Percentiles rank a stretch among this genome's conserved stretches.
These are phyloP conservation scores for Drosophila helvetica DNA, from an alignment of 2,888 invertebrate species.

Conservation along the genomic window DNA sequence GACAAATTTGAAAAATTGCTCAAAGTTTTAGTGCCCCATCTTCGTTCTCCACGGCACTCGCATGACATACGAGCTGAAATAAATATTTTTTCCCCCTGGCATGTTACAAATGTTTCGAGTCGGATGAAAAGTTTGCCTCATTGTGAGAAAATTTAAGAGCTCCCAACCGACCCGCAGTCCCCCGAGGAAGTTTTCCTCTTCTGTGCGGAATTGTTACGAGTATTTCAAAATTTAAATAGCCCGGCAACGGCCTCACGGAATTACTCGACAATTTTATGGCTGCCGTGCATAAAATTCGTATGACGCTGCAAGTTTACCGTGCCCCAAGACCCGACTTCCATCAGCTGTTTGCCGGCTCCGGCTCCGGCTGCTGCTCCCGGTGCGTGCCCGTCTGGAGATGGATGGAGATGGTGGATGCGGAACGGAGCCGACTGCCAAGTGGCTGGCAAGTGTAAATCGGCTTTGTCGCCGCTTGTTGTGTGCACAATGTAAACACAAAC, in stretches of 20 bases:
- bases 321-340: constrained; percentile 23
- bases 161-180: neutral
- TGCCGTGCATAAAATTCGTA: constrained; percentile 60
- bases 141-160: constrained; percentile 48
- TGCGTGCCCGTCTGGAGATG: constrained; percentile 21
- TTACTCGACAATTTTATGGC: constrained; percentile 53
- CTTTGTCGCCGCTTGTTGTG: constrained; percentile 48
- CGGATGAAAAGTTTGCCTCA: constrained; percentile 68
- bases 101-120: constrained; percentile 76
- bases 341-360: constrained; percentile 63
- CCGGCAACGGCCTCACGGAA: constrained; percentile 38
- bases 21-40: constrained; percentile 63
- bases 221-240: constrained; percentile 56
- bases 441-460: constrained; percentile 48
- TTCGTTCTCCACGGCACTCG: constrained; percentile 19
- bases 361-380: constrained; percentile 11
- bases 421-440: constrained; percentile 38
- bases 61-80: constrained; percentile 70
- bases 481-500: constrained; percentile 65
- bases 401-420: constrained; percentile 4
- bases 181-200: constrained; percentile 43
- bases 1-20: constrained; percentile 80
- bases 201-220: constrained; percentile 51
- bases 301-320: constrained; percentile 47
- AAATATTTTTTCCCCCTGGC: constrained; percentile 73